Conservation (phyloP, 1,140 invertebrate genomes). For the Conus betulinus region DNA sequence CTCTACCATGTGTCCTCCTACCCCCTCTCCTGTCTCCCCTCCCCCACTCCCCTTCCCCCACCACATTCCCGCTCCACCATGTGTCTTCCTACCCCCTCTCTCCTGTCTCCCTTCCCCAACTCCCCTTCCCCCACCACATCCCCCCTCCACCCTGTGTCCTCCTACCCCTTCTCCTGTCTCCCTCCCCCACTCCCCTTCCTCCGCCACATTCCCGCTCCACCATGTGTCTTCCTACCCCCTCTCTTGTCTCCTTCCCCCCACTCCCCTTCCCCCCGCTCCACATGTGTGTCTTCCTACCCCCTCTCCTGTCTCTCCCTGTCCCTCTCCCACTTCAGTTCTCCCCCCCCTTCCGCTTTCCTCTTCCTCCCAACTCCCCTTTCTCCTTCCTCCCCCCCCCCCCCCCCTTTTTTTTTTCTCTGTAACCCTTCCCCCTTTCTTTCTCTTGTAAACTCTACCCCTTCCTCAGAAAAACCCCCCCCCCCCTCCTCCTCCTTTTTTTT, state of each 20-base stretch:
- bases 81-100: not conserved
- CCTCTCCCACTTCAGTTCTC: too few relatives aligned
- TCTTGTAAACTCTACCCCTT: not conserved
- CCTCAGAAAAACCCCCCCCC: not conserved
- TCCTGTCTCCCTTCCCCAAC: too few relatives aligned
- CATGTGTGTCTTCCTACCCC: not conserved
- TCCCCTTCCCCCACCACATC: not conserved
- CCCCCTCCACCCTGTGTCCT: not conserved
- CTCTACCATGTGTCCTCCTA: too few relatives aligned
- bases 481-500: not conserved
- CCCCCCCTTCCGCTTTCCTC: too few relatives aligned
- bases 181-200: too few relatives aligned
- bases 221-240: not conserved
- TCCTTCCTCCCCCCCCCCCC: not conserved
- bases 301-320: slow-evolving; percentile 40
- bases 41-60: not conserved
- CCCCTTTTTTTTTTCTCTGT: too few relatives aligned
- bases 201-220: too few relatives aligned
- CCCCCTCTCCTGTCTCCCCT: too few relatives aligned
- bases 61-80: too few relatives aligned
- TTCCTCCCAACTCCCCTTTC: not conserved
- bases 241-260: too few relatives aligned
- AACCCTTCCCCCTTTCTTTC: not conserved
- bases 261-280: not conserved
- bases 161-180: slow-evolving; percentile 40